These are phyloP conservation scores for Harpalus rufipes DNA, from an alignment of 2,888 invertebrate species.

Conservation along the genomic window DNA sequence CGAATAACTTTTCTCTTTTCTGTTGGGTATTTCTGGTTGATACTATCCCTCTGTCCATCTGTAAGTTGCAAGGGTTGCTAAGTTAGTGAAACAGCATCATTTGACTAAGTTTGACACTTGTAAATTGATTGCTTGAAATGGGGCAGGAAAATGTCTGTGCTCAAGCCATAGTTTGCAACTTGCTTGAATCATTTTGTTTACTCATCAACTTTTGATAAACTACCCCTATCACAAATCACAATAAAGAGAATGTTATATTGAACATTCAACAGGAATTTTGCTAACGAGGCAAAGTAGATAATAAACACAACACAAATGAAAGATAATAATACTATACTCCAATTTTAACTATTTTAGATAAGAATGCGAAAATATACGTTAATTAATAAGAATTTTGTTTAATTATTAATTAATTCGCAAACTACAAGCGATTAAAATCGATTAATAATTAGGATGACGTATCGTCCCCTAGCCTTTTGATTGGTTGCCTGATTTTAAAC, in stretches of 20 bases:
- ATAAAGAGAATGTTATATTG: background rate
- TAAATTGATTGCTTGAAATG: conserved; percentile 58
- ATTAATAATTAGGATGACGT: too few relatives aligned
- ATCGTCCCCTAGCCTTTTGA: too few relatives aligned
- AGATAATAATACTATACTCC: too few relatives aligned
- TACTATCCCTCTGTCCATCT: background rate
- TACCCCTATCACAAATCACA: conserved; percentile 16
- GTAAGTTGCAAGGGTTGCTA: conserved; percentile 18
- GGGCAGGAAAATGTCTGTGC: conserved; percentile 41
- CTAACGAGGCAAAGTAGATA: background rate
- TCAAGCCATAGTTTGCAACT: conserved; percentile 27
- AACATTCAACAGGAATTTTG: background rate
- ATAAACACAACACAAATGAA: too few relatives aligned
- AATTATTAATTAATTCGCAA: too few relatives aligned
- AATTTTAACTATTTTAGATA: too few relatives aligned
- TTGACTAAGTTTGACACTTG: conserved; percentile 60
- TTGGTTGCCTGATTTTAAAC: too few relatives aligned
- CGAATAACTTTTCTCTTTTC: background rate
- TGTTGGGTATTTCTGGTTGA: conserved; percentile 13
- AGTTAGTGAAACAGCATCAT: conserved; percentile 50
- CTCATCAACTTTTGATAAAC: conserved; percentile 41
- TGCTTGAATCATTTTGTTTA: conserved; percentile 43
- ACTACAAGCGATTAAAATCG: too few relatives aligned
- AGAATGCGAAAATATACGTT: too few relatives aligned
- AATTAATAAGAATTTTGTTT: too few relatives aligned